Evolutionary conservation across 2,113 vertebrate species (phyloP), one percentile per base, ranked within the genome.

Genomic region (Pleuronectes platessa): DNA sequence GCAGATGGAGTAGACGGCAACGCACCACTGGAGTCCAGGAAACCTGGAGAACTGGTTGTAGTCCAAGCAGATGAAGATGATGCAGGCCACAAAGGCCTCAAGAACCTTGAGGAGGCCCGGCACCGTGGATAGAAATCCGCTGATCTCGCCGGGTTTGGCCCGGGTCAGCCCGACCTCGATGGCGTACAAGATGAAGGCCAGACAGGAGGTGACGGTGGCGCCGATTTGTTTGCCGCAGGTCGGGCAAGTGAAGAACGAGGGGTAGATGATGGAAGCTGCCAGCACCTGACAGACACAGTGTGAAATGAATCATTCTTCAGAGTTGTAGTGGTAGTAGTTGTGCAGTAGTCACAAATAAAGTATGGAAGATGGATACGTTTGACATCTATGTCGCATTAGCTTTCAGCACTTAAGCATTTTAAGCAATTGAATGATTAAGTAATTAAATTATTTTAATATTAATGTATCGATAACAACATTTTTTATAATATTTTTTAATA

Each of bases 91-190:
- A 0, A 95, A 97, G 64, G 94, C 92, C 79, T 98, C 96, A 1
- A 97, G 94, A 9, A 97, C 95, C 76, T 97, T 97, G 56, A 97
- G 93, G 53, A 97, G 93, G 3, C 96, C 96, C 0, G 96, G 95
- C n/a, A 97, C 65, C 0, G 96, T 96, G 78, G 94, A 93, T 42
- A 98, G 93, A 77, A 97, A 97, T 31, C 95, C 95, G 65, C 95
- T 96, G 72, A 96, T 84, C 80, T 97, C 96, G 0, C 95, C 96
- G 0, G 94, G 90, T 84, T 90, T 94, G 75, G 95, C 93, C 0
- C 95, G 91, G 35, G 89, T 96, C 23, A 97, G 79, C 0, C 94
- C 93, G 51, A 97, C 96, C 87, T 98, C 96, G 0, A 54, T 0
- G 3, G 94, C 82, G 0, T 97, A 97, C 65, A 95, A 67, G 1